Evolutionary conservation across 2,888 invertebrate species (phyloP), one percentile per base, ranked within the genome.

Genomic region (Euplexia lucipara): DNA sequence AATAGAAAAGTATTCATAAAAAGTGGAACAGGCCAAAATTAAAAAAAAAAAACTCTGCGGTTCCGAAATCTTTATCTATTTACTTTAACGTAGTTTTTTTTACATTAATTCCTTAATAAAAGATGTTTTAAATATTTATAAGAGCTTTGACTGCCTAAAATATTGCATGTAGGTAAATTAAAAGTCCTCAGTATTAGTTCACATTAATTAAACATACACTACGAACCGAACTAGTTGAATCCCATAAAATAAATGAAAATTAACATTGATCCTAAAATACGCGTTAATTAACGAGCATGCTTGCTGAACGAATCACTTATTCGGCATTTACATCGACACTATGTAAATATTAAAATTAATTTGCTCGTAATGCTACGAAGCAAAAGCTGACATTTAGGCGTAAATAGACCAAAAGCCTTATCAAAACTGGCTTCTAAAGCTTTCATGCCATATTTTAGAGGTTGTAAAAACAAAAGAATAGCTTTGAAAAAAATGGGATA

Each of bases 281-380:
- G 8, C 18, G 35, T 39, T 30, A 48, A 30, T 69, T 3, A 58
- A 20, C 16, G 20, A 48, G 41, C 41, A 48, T 66, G 47, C 26
- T 26, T 26, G 5, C 26, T 68, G 35, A 22, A 20, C 26, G 1
- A 34, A 34, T 49, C 0, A 20, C 58, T 47, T 57, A 10, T 69
- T 41, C 48, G 30, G 20, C 39, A 34, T 56, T 65, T 16, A 54
- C 47, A 45, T 54, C n/a, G 14, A 65, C 34, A 65, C 57, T 18
- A 16, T 39, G 44, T 37, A 8, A 56, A 68, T 53, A 44, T 44
- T 32, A 30, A 16, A 22, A 30, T 44, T 20, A 35, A 9, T 68
- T 68, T 39, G 7, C 68, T 57, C 9, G 26, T 68, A 61, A 10
- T 16, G 30, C 37, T 61, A 62, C 47, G 59, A 69, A 70, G 59